These are phyloP conservation scores for Coracopsis vasa DNA, from an alignment of 2,113 vertebrate species.

Conservation along the genomic window DNA sequence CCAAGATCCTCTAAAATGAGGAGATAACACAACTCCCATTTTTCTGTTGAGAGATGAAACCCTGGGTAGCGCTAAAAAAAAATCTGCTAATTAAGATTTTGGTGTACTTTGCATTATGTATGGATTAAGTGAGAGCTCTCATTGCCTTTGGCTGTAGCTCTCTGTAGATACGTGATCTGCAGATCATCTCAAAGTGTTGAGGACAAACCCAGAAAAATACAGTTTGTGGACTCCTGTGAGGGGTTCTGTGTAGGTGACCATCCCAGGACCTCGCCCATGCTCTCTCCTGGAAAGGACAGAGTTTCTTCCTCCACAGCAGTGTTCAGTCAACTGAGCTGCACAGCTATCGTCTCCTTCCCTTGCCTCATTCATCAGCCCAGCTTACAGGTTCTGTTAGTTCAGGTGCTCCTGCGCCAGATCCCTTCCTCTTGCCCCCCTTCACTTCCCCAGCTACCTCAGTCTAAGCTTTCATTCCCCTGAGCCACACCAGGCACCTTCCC, in stretches of 20 bases:
- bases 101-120: neutral
- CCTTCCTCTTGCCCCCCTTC: neutral
- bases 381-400: neutral
- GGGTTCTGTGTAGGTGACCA: rapidly evolving
- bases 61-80: neutral
- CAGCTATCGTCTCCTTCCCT: neutral
- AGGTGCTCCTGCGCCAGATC: neutral
- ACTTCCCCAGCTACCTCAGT: neutral
- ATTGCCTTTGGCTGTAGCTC: neutral
- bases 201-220: neutral
- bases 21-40: neutral
- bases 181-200: neutral
- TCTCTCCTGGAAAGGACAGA: neutral
- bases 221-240: neutral
- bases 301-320: neutral
- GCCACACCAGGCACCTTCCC: neutral
- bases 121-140: neutral
- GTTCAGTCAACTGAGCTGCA: neutral
- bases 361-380: neutral
- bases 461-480: neutral
- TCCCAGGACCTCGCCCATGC: neutral
- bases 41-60: neutral
- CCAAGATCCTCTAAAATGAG: neutral
- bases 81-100: neutral
- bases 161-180: rapidly evolving